phyloP scores from a whole-genome alignment of 64 coral and sea anemone genomes.

The Montipora cactus region DNA sequence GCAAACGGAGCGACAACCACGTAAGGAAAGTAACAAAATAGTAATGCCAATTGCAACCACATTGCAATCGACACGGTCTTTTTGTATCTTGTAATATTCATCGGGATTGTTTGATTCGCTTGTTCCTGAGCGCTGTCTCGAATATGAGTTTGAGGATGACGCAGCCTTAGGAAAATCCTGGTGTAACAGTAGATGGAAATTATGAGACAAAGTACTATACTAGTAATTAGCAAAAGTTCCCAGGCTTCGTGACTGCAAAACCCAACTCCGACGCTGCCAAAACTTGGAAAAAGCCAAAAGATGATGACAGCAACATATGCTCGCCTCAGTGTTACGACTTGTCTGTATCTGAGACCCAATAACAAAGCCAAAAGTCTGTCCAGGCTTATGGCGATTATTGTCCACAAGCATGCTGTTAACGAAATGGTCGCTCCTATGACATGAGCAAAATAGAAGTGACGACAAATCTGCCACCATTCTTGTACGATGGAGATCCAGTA shows the following conservation, averaged over 20 bases:
- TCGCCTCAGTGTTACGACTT: not conserved
- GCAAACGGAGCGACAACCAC: too few species aligned
- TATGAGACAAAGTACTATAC: not conserved
- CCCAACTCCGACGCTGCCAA: not conserved
- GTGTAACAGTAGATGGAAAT: not conserved
- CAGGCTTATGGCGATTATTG: not conserved
- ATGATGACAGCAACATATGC: not conserved
- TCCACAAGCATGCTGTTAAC: not conserved
- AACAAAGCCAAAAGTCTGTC: not conserved
- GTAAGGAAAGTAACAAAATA: not conserved
- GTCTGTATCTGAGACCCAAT: not conserved
- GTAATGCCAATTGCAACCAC: not conserved
- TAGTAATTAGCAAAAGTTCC: not conserved
- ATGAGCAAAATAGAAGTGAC: too few species aligned
- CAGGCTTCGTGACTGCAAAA: not conserved
- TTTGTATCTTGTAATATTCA: not conserved
- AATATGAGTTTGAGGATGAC: not conserved
- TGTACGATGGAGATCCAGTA: too few species aligned
- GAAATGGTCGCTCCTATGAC: too few species aligned
- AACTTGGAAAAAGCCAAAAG: not conserved
- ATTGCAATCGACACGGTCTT: not conserved
- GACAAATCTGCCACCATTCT: too few species aligned
- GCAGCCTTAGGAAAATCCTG: not conserved
- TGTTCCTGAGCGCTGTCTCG: not conserved
- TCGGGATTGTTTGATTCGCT: not conserved